Conservation (phyloP, 2,888 invertebrate genomes). For the Clivina fossor region DNA sequence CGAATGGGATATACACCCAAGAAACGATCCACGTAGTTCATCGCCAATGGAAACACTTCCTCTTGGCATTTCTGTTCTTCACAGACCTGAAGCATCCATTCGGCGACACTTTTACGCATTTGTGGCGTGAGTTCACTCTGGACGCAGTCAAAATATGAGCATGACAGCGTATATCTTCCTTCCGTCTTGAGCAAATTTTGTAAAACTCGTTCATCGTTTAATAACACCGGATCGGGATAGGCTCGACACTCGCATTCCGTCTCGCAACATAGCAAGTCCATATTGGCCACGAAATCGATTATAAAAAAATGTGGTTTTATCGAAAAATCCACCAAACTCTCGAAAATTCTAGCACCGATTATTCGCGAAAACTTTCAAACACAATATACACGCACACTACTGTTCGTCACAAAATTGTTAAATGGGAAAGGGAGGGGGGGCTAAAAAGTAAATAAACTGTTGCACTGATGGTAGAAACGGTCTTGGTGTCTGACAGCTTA, state of each 20-base stretch:
- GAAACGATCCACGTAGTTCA: slow-evolving; percentile 93
- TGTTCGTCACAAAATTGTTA: too few species aligned
- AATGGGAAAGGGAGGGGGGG: too few species aligned
- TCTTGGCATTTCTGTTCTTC: slow-evolving; percentile 91
- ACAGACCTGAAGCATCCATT: slow-evolving; percentile 97
- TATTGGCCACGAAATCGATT: too few species aligned
- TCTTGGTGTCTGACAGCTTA: too few species aligned
- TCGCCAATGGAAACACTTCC: slow-evolving; percentile 89
- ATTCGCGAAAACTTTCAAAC: too few species aligned
- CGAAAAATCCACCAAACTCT: too few species aligned
- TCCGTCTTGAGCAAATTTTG: slow-evolving; percentile 82
- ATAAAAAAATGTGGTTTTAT: too few species aligned
- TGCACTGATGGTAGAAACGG: too few species aligned
- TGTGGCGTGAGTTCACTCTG: slow-evolving; percentile 87
- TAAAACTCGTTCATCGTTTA: slow-evolving; percentile 74
- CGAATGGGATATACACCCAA: slow-evolving; percentile 79
- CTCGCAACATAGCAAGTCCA: slow-evolving; percentile 52
- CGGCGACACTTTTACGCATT: slow-evolving; percentile 90
- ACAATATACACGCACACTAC: too few species aligned
- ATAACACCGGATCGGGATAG: slow-evolving; percentile 70
- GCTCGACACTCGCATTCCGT: slow-evolving; percentile 48
- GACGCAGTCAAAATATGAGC: slow-evolving; percentile 78
- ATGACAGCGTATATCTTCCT: slow-evolving; percentile 76
- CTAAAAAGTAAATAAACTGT: too few species aligned
- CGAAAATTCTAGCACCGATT: too few species aligned